Conservation (phyloP, 2,797 vertebrate genomes). For the Spinus pinus region DNA sequence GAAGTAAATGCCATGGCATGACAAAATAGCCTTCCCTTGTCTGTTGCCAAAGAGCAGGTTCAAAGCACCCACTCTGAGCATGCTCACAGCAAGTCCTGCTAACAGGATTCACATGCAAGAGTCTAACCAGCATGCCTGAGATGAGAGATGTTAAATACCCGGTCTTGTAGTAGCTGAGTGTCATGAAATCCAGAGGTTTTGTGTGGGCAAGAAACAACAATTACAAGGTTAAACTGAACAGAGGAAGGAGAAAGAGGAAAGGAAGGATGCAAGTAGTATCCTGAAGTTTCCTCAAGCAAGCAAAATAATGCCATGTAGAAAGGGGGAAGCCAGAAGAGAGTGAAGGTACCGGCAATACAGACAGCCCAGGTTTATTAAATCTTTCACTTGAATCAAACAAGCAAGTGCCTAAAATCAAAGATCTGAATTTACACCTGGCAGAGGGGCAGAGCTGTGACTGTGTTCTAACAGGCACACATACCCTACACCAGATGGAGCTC, state of each 20-base stretch:
- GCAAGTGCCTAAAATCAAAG: not conserved
- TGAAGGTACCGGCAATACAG: not conserved
- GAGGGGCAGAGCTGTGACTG: not conserved
- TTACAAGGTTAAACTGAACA: not conserved
- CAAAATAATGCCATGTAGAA: not conserved
- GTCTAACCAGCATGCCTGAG: not conserved
- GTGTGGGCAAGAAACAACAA: not conserved
- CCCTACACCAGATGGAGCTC: not conserved
- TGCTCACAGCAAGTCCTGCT: not conserved
- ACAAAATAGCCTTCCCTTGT: not conserved
- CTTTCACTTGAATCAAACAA: not conserved
- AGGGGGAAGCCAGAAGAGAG: not conserved
- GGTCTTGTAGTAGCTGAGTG: not conserved
- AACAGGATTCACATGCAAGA: not conserved
- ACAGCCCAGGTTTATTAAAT: not conserved
- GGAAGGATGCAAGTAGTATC: not conserved
- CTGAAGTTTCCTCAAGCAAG: not conserved
- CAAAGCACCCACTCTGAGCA: not conserved
- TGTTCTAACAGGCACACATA: accelerated
- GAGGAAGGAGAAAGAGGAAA: not conserved
- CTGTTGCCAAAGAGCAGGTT: not conserved
- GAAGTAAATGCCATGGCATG: not conserved
- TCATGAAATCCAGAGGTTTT: not conserved
- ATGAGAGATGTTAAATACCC: not conserved
- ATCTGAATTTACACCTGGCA: not conserved